Conservation (phyloP, 2,888 invertebrate species). For the Perizoma flavofasciatum region DNA sequence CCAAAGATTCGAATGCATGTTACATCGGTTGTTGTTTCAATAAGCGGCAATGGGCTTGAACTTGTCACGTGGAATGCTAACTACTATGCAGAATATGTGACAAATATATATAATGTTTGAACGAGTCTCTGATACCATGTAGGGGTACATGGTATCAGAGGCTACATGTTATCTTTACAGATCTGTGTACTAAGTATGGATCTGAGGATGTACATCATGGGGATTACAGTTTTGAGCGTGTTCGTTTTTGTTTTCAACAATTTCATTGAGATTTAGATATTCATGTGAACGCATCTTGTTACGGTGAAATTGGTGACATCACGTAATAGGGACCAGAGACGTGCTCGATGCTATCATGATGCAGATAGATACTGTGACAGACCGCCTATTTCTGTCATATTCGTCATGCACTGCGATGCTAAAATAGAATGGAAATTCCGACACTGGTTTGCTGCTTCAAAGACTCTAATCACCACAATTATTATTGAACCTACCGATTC, state of each 20-base stretch:
- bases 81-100: too few relatives aligned
- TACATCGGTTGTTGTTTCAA: too few relatives aligned
- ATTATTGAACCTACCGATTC: not conserved
- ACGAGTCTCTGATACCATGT: too few relatives aligned
- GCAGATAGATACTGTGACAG: slow-evolving; percentile 54
- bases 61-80: too few relatives aligned
- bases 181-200: too few relatives aligned
- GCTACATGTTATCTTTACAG: not conserved
- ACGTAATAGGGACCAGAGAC: slow-evolving; percentile 62
- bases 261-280: slow-evolving; percentile 44
- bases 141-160: too few relatives aligned
- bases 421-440: slow-evolving; percentile 5
- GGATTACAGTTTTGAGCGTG: too few relatives aligned
- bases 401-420: slow-evolving; percentile 17
- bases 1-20: too few relatives aligned
- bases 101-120: too few relatives aligned
- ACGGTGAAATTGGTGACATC: slow-evolving; percentile 66
- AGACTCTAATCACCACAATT: not conserved
- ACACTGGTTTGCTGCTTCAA: not conserved
- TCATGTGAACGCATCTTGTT: slow-evolving; percentile 80
- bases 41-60: too few relatives aligned
- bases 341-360: slow-evolving; percentile 64
- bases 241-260: not conserved
- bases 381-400: slow-evolving; percentile 33
- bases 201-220: too few relatives aligned